phyloP scores from a whole-genome alignment of 2,797 vertebrate genomes.

The Thamnophis elegans region DNA sequence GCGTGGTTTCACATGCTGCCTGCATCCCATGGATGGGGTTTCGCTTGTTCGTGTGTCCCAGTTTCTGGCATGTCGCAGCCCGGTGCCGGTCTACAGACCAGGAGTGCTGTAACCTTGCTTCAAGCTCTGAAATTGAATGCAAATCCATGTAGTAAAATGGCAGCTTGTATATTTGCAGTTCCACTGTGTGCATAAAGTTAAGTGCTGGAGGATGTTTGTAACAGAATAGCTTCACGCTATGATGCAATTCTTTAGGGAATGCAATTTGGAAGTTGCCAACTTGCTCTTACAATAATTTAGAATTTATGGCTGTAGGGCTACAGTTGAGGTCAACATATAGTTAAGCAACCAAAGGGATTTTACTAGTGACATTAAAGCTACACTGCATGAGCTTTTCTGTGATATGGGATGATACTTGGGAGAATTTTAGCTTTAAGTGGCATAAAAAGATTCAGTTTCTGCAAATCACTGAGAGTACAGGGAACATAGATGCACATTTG shows the following conservation, averaged over 20 bases:
- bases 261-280: background rate
- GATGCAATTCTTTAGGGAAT: constrained; percentile 1
- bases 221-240: background rate
- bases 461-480: background rate
- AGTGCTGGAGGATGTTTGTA: background rate
- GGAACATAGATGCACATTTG: background rate
- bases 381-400: background rate
- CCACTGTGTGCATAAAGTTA: background rate
- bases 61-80: background rate
- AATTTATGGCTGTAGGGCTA: background rate
- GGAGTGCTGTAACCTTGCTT: background rate
- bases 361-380: background rate
- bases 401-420: background rate
- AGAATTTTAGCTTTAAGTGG: background rate
- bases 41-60: background rate
- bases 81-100: background rate
- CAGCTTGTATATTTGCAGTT: constrained; percentile 1
- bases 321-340: background rate
- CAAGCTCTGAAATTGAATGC: background rate
- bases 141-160: background rate
- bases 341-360: background rate
- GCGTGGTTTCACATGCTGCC: background rate
- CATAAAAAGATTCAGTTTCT: background rate
- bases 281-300: background rate
- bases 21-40: background rate